These are phyloP conservation scores for Diorhabda elongata DNA, from an alignment of 1,140 invertebrate genomes.

Conservation along the genomic window DNA sequence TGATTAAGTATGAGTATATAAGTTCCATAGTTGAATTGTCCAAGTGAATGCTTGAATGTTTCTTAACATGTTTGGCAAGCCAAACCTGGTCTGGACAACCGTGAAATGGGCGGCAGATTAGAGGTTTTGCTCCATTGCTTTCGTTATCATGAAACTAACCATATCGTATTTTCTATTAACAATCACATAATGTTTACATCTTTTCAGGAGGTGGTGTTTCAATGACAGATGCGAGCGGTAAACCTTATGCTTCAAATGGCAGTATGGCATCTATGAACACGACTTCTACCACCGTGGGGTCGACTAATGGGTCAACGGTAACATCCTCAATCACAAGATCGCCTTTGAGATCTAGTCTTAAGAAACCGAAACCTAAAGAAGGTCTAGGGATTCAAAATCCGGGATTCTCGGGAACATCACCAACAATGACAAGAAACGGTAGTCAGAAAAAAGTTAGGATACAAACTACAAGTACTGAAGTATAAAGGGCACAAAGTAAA, in stretches of 20 bases:
- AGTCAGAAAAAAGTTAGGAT: conserved; percentile 84
- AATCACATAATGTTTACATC: neutral
- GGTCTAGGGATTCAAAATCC: conserved; percentile 81
- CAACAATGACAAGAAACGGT: conserved; percentile 72
- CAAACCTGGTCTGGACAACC: too few species aligned
- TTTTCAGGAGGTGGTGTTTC: conserved; percentile 55
- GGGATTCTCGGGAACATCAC: conserved; percentile 74
- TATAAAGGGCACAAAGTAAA: conserved; percentile 49
- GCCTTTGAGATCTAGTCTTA: conserved; percentile 74
- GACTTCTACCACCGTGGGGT: conserved; percentile 61
- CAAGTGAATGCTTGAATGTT: too few species aligned
- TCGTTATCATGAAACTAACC: too few species aligned
- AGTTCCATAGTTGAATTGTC: too few species aligned
- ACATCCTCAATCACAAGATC: conserved; percentile 61
- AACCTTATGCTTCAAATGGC: conserved; percentile 74
- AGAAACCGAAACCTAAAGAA: conserved; percentile 66
- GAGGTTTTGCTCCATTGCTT: too few species aligned
- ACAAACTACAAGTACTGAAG: conserved; percentile 82
- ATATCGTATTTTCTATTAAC: too few species aligned
- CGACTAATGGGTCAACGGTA: conserved; percentile 56
- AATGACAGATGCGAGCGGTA: conserved; percentile 77
- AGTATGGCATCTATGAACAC: conserved; percentile 73
- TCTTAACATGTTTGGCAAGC: too few species aligned
- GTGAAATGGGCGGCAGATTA: too few species aligned
- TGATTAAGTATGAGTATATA: too few species aligned